A percentile compares a stretch with the other conserved stretches of the same genome.
Conservation (phyloP, 2,888 invertebrate species). For the Calameuta idolon region DNA sequence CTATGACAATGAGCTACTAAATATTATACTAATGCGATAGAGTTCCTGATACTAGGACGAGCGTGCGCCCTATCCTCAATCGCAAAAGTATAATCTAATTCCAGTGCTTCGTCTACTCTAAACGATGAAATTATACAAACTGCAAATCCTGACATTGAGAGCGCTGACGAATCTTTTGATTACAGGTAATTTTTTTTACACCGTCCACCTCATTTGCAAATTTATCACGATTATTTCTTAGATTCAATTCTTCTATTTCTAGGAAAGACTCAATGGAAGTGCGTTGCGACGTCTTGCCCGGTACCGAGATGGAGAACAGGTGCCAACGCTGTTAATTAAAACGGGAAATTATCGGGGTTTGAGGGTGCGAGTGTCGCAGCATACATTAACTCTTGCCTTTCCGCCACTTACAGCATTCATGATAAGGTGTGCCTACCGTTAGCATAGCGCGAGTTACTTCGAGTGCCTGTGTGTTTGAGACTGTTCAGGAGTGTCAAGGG, state of each 20-base stretch:
- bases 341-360: slow-evolving; percentile 21
- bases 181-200: background rate
- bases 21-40: background rate
- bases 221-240: background rate
- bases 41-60: background rate
- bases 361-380: slow-evolving; percentile 24
- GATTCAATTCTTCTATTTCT: background rate
- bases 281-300: background rate
- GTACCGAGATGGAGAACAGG: slow-evolving; percentile 1
- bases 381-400: slow-evolving; percentile 24
- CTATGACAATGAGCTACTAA: background rate
- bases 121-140: background rate
- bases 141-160: background rate
- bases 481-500: background rate
- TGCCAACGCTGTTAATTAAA: slow-evolving; percentile 22
- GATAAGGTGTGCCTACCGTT: slow-evolving; percentile 11
- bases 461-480: slow-evolving; percentile 1
- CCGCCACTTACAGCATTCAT: slow-evolving; percentile 8
- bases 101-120: background rate
- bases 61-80: no score
- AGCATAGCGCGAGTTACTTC: background rate
- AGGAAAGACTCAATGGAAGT: background rate
- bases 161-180: background rate
- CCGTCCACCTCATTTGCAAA: background rate
- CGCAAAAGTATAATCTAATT: background rate